phyloP scores from a whole-genome alignment of 92 coral and sea anemone species.

The Palythoa heliodiscus region DNA sequence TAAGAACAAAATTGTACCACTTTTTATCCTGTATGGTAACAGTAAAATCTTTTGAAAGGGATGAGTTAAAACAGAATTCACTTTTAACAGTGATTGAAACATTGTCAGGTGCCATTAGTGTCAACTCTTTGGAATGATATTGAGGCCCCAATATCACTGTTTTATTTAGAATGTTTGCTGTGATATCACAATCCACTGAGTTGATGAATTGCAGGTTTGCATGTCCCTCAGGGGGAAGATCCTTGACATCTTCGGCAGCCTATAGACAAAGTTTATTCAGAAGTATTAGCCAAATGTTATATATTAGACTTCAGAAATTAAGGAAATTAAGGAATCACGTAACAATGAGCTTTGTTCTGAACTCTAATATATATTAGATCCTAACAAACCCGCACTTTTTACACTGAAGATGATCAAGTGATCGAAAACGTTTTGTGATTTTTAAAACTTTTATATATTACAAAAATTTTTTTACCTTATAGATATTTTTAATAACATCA shows the following conservation, averaged over 20 bases:
- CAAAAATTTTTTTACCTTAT: too few species aligned
- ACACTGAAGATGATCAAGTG: too few species aligned
- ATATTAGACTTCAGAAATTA: too few species aligned
- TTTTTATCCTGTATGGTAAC: conserved; percentile 45
- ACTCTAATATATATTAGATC: too few species aligned
- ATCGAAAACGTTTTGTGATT: too few species aligned
- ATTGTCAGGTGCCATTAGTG: conserved; percentile 35
- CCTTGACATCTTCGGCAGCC: conserved; percentile 42
- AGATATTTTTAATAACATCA: too few species aligned
- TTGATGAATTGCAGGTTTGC: conserved; percentile 65
- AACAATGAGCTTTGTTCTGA: too few species aligned
- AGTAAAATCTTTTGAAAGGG: not conserved
- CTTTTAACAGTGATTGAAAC: conserved; percentile 25
- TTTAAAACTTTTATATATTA: too few species aligned
- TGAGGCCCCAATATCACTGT: conserved; percentile 41
- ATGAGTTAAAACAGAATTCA: not conserved
- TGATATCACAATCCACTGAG: conserved; percentile 50
- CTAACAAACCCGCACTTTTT: too few species aligned
- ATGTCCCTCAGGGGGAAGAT: conserved; percentile 55
- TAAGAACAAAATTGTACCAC: conserved; percentile 59
- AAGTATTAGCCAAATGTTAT: not conserved
- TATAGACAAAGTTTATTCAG: not conserved
- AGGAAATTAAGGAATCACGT: too few species aligned
- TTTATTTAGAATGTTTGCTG: conserved; percentile 37
- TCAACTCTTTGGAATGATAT: conserved; percentile 50